Evolutionary conservation across 2,797 vertebrate genomes (phyloP), one percentile per base, ranked within the genome.

Genomic region (Podarcis lilfordi): DNA sequence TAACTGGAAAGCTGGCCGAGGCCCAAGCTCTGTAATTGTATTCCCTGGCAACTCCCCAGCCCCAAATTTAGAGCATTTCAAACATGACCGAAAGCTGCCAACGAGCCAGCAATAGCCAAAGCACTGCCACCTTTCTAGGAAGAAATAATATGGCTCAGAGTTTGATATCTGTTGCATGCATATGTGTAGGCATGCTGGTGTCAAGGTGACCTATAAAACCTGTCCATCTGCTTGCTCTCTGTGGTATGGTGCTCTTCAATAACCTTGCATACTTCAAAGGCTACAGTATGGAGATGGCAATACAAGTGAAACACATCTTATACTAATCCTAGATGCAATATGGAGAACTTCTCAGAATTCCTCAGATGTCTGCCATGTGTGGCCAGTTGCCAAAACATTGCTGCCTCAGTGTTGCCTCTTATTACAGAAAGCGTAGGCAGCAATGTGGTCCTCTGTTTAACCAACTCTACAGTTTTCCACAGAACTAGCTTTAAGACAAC

Each of bases 1-100:
- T 87, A 66, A 85, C 82, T 88, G 82, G 78, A 88, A 90, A 90
- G 23, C 71, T 88, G 82, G 89, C 45, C 50, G 37, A 5, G 68
- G 29, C 35, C 78, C 82, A 90, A 88, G 4, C 11, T 40, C 23
- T 80, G 35, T 87, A 85, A 76, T 77, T 88, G 82, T 77, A 87
- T 90, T 90, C 86, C 77, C 40, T 85, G 82, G 77, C 59, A 76
- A 76, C 80, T 75, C 45, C 77, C 86, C 86, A 90, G 64, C 61
- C 17, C 71, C 78, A 80, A 84, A 90, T 90, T 61, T 84, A 76
- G 55, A 81, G 78, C 61, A 85, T 85, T 77, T 85, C 78, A 81
- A 81, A 77, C 7, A 77, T 64, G 59, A 85, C 25, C n/a, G 8
- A 59, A 64, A 32, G 45, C 82, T 81, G 83, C 84, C 88, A 66